Evolutionary conservation across 2,888 invertebrate species (phyloP).

Genomic region (Gryllus longicercus): DNA sequence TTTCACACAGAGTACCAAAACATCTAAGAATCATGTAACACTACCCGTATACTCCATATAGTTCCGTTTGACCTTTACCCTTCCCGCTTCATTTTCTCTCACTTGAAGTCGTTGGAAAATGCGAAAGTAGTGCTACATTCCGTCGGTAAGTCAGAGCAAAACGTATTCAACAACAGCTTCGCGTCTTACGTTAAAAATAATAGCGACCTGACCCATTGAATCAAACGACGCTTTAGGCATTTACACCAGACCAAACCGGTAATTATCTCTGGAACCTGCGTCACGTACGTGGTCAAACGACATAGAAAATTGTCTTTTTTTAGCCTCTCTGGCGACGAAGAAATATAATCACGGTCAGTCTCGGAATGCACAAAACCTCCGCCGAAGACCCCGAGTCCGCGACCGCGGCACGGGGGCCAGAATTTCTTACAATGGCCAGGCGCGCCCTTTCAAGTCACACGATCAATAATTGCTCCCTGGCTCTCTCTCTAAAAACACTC

Average conservation of each 20-base stretch:
- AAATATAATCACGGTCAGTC: neutral
- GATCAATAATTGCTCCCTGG: conserved; percentile 1
- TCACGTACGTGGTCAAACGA: neutral
- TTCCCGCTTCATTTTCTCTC: too few relatives aligned
- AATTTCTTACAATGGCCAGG: neutral
- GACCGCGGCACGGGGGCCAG: neutral
- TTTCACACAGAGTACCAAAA: too few relatives aligned
- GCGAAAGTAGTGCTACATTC: too few relatives aligned
- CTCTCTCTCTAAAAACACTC: neutral
- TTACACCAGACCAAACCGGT: neutral
- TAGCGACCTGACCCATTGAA: neutral
- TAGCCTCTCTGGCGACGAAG: neutral
- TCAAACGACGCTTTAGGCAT: neutral
- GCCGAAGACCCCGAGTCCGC: neutral
- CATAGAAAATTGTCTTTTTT: neutral
- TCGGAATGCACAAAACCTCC: neutral
- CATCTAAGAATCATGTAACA: too few relatives aligned
- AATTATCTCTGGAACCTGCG: neutral
- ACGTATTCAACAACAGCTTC: too few relatives aligned
- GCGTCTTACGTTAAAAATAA: neutral
- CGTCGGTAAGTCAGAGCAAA: too few relatives aligned
- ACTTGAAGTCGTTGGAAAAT: too few relatives aligned
- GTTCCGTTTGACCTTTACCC: too few relatives aligned
- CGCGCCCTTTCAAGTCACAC: neutral
- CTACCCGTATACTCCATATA: too few relatives aligned